Evolutionary conservation across 2,797 vertebrate species (phyloP).

Genomic region (Staurois parvus): DNA sequence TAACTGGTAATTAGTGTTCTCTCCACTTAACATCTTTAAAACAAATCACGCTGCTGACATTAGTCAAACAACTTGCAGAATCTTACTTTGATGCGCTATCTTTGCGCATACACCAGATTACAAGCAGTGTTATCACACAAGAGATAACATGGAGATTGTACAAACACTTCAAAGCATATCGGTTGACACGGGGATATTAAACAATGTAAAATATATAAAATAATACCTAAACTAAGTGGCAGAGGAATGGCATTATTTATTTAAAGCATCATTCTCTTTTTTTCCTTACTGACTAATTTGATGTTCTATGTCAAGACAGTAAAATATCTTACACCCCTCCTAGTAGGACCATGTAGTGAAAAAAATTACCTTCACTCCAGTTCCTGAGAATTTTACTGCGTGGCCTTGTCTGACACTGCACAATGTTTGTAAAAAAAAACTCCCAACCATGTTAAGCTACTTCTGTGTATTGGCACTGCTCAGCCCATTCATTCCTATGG

Average conservation of each 20-base stretch:
- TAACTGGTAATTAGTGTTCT: constrained; percentile 43
- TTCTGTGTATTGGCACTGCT: too few species aligned
- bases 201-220: constrained; percentile 29
- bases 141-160: constrained; percentile 50
- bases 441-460: too few species aligned
- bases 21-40: constrained; percentile 40
- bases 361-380: too few species aligned
- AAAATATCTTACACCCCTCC: too few species aligned
- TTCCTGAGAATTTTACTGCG: too few species aligned
- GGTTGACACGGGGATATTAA: constrained; percentile 35
- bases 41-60: constrained; percentile 40
- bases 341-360: too few species aligned
- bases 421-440: too few species aligned
- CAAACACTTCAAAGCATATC: constrained; percentile 55
- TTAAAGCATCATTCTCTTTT: background rate
- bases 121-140: constrained; percentile 54
- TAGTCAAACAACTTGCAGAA: constrained; percentile 29
- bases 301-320: too few species aligned
- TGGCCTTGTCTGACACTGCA: too few species aligned
- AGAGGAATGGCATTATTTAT: constrained; percentile 3
- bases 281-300: background rate
- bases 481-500: too few species aligned
- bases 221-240: background rate
- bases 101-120: constrained; percentile 41
- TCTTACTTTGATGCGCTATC: constrained; percentile 45